phyloP scores from a whole-genome alignment of 2,797 vertebrate genomes.

The Apogon hyalosoma region DNA sequence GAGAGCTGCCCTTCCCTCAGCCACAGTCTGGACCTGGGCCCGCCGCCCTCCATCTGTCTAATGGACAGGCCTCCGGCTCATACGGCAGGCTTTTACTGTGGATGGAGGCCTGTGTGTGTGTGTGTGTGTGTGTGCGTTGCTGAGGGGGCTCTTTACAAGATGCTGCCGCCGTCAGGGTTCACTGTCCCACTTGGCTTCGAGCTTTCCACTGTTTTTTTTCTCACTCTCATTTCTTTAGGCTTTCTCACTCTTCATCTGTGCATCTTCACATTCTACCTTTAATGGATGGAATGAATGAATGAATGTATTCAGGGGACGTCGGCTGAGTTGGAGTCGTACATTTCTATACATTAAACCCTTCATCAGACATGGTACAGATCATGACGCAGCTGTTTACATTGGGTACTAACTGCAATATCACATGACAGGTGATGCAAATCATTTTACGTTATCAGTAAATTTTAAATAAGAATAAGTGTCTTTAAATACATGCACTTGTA shows the following conservation, averaged over 20 bases:
- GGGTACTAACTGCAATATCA: too few relatives aligned
- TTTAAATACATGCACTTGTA: too few relatives aligned
- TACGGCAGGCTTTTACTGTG: constrained; percentile 48
- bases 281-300: too few relatives aligned
- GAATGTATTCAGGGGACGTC: background rate
- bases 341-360: constrained; percentile 7
- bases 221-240: constrained; percentile 17
- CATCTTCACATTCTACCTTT: constrained; percentile 4
- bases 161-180: constrained; percentile 52
- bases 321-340: background rate
- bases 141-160: constrained; percentile 66
- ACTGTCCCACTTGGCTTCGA: constrained; percentile 59
- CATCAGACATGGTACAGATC: too few relatives aligned
- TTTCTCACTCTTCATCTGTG: constrained; percentile 3
- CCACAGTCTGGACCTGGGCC: constrained; percentile 53
- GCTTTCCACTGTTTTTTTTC: constrained; percentile 7
- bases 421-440: too few relatives aligned
- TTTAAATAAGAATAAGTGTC: too few relatives aligned
- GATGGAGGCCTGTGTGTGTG: constrained; percentile 4
- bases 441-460: too few relatives aligned
- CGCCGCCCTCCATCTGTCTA: constrained; percentile 61
- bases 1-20: constrained; percentile 42
- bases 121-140: constrained; percentile 31
- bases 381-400: too few relatives aligned
- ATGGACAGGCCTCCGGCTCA: constrained; percentile 51